Percentiles rank a stretch among this genome's conserved stretches.
These are phyloP conservation scores for Dryomyza anilis DNA, from an alignment of 2,888 invertebrate genomes.

Conservation along the genomic window DNA sequence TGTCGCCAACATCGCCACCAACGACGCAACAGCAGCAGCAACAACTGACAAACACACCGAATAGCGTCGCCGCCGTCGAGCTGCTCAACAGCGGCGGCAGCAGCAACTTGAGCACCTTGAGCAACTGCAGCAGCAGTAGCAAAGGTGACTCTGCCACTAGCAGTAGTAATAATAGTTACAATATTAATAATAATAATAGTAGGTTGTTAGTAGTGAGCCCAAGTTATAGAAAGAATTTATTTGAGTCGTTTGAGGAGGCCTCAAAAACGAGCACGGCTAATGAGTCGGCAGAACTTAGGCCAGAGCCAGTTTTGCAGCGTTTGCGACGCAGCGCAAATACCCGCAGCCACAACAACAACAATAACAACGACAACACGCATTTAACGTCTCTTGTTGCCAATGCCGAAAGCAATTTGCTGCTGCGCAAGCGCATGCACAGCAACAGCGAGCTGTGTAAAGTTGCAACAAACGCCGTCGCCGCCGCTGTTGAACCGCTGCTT, in stretches of 20 bases:
- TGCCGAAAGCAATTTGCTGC: neutral
- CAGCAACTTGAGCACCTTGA: slow-evolving; percentile 45
- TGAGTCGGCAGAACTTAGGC: neutral
- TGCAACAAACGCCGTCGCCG: slow-evolving; percentile 24
- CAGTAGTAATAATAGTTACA: slow-evolving; percentile 33
- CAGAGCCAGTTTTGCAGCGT: neutral
- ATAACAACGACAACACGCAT: neutral
- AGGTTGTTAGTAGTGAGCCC: slow-evolving; percentile 37
- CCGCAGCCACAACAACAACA: too few species aligned
- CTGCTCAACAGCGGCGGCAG: slow-evolving; percentile 37
- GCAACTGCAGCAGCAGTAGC: slow-evolving; percentile 42
- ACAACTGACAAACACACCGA: slow-evolving; percentile 34
- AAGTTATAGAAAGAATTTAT: slow-evolving; percentile 56
- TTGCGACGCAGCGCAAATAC: neutral
- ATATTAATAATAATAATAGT: slow-evolving; percentile 37
- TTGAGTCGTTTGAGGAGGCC: slow-evolving; percentile 52
- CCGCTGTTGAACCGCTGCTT: slow-evolving; percentile 47
- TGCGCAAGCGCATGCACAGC: slow-evolving; percentile 42
- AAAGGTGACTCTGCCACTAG: slow-evolving; percentile 33
- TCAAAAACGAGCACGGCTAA: slow-evolving; percentile 27
- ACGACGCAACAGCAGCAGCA: slow-evolving; percentile 33
- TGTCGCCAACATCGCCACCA: slow-evolving; percentile 26
- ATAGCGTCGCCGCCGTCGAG: slow-evolving; percentile 9
- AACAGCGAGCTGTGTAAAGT: slow-evolving; percentile 28
- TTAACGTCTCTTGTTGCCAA: neutral